Percentiles rank a stretch among this genome's conserved stretches.
These are phyloP conservation scores for Candoia aspera DNA, from an alignment of 2,113 vertebrate species.

Conservation along the genomic window DNA sequence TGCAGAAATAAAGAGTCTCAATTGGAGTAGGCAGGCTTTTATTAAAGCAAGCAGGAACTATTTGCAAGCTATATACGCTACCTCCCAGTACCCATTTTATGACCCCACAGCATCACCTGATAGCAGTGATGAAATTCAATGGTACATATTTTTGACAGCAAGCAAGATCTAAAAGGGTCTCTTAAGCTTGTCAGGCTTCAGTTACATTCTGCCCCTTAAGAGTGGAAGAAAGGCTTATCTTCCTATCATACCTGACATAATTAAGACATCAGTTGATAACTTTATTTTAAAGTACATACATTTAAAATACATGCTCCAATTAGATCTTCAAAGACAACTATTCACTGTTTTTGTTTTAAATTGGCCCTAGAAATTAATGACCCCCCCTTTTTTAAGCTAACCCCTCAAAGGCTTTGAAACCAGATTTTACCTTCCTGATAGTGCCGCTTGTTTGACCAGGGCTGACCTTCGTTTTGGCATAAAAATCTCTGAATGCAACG, in stretches of 20 bases:
- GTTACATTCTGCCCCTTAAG: not conserved
- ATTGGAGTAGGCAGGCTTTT: not conserved
- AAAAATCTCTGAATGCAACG: constrained; percentile 96
- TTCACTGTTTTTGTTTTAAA: not conserved
- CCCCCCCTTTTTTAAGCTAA: not conserved
- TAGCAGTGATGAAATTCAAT: not conserved
- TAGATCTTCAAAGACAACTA: not conserved
- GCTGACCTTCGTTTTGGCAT: constrained; percentile 89
- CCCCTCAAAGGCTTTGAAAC: not conserved
- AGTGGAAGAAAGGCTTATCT: not conserved
- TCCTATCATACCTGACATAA: not conserved
- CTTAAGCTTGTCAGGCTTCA: not conserved
- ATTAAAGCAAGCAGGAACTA: not conserved
- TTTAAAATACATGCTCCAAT: not conserved
- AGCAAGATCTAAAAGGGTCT: not conserved
- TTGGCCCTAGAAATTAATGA: not conserved
- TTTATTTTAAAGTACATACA: not conserved
- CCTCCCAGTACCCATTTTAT: not conserved
- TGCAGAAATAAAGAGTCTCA: not conserved
- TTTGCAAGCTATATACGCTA: not conserved
- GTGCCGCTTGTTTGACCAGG: constrained; percentile 94
- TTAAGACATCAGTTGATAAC: not conserved
- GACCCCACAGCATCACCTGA: not conserved
- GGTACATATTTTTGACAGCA: not conserved
- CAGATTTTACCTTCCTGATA: constrained; percentile 88